Conservation (phyloP, 2,797 vertebrate species). For the Malurus splendens region DNA sequence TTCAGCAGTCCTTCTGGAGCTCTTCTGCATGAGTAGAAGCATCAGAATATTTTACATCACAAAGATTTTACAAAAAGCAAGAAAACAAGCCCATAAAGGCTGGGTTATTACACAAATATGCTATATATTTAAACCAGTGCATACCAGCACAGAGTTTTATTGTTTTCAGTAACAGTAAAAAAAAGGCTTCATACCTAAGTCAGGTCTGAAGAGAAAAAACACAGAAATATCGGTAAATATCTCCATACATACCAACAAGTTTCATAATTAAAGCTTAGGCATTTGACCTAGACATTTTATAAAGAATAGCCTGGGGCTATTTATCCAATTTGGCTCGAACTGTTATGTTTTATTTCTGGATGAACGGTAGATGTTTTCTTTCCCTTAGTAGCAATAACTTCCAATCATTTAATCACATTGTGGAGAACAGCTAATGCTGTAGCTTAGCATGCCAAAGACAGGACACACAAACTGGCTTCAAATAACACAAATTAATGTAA, state of each 20-base stretch:
- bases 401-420: background rate
- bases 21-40: background rate
- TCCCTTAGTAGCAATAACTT: background rate
- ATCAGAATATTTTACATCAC: background rate
- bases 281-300: background rate
- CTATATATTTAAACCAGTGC: background rate
- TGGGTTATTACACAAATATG: background rate
- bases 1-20: background rate
- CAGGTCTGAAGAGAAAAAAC: background rate
- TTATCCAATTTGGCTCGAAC: background rate
- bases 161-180: background rate
- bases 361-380: background rate
- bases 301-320: background rate
- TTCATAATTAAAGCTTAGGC: background rate
- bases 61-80: background rate
- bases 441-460: background rate
- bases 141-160: background rate
- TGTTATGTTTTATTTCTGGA: background rate
- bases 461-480: background rate
- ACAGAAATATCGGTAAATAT: background rate
- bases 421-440: constrained; percentile 2
- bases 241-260: background rate
- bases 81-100: background rate
- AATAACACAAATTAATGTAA: background rate
- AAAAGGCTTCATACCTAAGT: background rate